Percentiles rank a stretch among this genome's conserved stretches.
These are phyloP conservation scores for Gasterosteus nipponicus DNA, from an alignment of 2,113 vertebrate genomes.

Conservation along the genomic window DNA sequence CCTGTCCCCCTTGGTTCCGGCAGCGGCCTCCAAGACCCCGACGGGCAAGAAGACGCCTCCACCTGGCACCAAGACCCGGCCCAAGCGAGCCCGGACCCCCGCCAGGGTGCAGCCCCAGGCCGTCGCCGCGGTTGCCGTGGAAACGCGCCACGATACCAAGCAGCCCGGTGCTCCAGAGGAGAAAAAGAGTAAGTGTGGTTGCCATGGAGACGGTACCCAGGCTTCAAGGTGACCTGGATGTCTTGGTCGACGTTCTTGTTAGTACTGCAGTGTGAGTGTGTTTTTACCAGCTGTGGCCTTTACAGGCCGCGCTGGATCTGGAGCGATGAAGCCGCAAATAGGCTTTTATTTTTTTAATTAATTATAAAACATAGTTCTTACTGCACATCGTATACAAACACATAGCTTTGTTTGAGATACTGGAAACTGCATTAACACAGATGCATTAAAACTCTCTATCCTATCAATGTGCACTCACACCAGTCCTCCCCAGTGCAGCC, in stretches of 20 bases:
- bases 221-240: constrained; percentile 42
- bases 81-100: constrained; percentile 82
- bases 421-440: background rate
- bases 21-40: constrained; percentile 80
- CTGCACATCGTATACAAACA: background rate
- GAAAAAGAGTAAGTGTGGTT: constrained; percentile 71
- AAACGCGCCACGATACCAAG: constrained; percentile 65
- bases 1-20: constrained; percentile 83
- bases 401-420: too few species aligned
- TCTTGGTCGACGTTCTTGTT: constrained; percentile 25
- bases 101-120: constrained; percentile 69
- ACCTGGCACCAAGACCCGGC: constrained; percentile 81
- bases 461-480: background rate
- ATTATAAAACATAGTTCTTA: background rate
- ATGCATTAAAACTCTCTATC: background rate
- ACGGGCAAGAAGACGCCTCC: constrained; percentile 79
- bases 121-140: constrained; percentile 75
- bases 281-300: background rate
- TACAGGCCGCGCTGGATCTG: background rate
- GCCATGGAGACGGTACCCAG: constrained; percentile 16
- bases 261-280: background rate
- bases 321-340: background rate
- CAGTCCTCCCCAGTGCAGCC: background rate
- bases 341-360: background rate
- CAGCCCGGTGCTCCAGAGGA: constrained; percentile 64